Percentiles rank a stretch among this genome's conserved stretches.
phyloP scores from a whole-genome alignment of 1,140 invertebrate species.

The Medauroidea extradentata region DNA sequence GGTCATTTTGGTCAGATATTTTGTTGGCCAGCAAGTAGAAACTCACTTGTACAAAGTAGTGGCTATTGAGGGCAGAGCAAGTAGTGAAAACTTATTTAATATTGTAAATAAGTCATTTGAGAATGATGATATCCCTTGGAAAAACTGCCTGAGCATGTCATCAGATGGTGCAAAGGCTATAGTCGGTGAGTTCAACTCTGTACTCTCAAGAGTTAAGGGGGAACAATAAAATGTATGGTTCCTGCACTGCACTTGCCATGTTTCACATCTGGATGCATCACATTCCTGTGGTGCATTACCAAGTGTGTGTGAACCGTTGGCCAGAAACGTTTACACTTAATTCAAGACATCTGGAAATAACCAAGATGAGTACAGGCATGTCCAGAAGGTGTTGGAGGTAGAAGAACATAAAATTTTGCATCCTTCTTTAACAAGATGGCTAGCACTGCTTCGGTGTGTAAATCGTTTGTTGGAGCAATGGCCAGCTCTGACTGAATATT shows the following conservation, averaged over 20 bases:
- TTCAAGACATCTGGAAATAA: slow-evolving; percentile 1
- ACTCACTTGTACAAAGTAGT: background rate
- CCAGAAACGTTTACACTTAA: background rate
- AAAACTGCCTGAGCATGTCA: background rate
- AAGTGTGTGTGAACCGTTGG: background rate
- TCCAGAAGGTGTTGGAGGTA: background rate
- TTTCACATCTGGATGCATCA: background rate
- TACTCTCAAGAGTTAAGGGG: background rate
- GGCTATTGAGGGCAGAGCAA: background rate
- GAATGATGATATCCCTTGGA: background rate
- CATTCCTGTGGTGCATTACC: background rate
- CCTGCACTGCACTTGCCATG: slow-evolving; percentile 1
- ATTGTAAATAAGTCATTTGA: background rate
- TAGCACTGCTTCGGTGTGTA: background rate
- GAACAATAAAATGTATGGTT: background rate
- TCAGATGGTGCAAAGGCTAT: slow-evolving; percentile 1
- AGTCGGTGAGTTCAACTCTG: slow-evolving; percentile 1
- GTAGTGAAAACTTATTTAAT: background rate
- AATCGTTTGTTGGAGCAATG: background rate
- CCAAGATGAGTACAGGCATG: background rate
- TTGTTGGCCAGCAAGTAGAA: background rate
- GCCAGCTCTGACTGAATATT: background rate
- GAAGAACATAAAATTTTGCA: slow-evolving; percentile 4
- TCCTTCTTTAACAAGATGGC: background rate
- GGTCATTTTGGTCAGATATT: background rate